These are phyloP conservation scores for Valencia hispanica DNA, from an alignment of 2,797 vertebrate genomes.

Conservation along the genomic window DNA sequence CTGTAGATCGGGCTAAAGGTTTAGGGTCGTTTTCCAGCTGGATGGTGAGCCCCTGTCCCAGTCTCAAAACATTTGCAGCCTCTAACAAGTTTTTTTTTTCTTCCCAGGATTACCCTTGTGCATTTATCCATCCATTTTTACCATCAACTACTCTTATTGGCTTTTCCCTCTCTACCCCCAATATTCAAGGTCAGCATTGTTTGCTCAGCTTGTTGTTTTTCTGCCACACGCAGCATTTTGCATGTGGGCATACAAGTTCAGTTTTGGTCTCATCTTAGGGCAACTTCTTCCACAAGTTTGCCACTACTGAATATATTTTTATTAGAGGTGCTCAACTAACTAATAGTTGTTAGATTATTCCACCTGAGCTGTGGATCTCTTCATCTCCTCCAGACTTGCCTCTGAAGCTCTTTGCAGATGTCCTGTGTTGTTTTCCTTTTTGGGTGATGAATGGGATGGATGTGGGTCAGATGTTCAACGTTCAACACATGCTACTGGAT, in stretches of 20 bases:
- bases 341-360: background rate
- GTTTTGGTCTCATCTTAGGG: background rate
- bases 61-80: background rate
- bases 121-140: background rate
- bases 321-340: no score
- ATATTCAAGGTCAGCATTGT: background rate
- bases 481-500: background rate
- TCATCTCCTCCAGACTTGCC: background rate
- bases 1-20: background rate
- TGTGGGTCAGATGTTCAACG: background rate
- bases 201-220: background rate
- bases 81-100: background rate
- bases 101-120: background rate
- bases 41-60: background rate
- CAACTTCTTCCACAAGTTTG: background rate
- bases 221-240: background rate
- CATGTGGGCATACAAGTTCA: background rate
- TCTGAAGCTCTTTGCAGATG: background rate
- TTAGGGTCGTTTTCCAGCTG: background rate
- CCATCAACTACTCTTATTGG: background rate
- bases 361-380: background rate
- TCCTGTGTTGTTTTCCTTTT: background rate
- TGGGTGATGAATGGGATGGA: background rate
- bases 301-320: background rate
- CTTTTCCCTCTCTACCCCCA: background rate